A percentile compares a stretch with the other conserved stretches of the same genome.
phyloP scores from a whole-genome alignment of 2,888 invertebrate species.

The Drosophila kanekoi region DNA sequence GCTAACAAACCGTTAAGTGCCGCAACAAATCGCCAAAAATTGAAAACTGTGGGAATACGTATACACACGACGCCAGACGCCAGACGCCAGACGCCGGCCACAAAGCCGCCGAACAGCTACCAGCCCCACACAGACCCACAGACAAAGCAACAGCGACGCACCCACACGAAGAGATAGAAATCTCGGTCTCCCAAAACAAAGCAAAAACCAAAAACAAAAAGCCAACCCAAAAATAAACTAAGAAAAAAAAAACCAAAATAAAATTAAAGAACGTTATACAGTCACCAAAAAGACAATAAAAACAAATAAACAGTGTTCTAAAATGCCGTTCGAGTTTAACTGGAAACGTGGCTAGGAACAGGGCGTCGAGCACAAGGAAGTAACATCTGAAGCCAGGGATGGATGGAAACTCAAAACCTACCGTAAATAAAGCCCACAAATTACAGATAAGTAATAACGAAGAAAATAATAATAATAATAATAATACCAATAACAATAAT shows the following conservation, averaged over 20 bases:
- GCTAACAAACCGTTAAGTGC: constrained; percentile 81
- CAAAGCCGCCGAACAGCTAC: constrained; percentile 30
- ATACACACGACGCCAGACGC: constrained; percentile 53
- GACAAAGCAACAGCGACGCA: constrained; percentile 19
- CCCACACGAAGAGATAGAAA: constrained; percentile 46
- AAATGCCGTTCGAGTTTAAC: constrained; percentile 70
- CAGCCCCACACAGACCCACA: constrained; percentile 29
- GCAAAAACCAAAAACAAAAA: constrained; percentile 1
- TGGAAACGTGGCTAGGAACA: constrained; percentile 23
- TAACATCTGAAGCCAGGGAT: background rate
- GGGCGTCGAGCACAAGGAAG: constrained; percentile 16
- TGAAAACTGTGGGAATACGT: constrained; percentile 79
- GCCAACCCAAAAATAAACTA: constrained; percentile 13
- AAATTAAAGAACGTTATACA: constrained; percentile 27
- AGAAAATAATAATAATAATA: no score
- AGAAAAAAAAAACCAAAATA: constrained; percentile 15
- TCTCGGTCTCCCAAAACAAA: constrained; percentile 50
- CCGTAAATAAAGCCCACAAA: no score
- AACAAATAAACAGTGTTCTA: constrained; percentile 68
- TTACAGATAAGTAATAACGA: no score
- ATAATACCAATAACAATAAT: no score
- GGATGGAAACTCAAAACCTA: no score
- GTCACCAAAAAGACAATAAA: constrained; percentile 64
- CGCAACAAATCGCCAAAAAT: constrained; percentile 80
- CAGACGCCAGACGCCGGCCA: constrained; percentile 21